Evolutionary conservation across 2,888 invertebrate species (phyloP).

Genomic region (Pogonocherus hispidulus): DNA sequence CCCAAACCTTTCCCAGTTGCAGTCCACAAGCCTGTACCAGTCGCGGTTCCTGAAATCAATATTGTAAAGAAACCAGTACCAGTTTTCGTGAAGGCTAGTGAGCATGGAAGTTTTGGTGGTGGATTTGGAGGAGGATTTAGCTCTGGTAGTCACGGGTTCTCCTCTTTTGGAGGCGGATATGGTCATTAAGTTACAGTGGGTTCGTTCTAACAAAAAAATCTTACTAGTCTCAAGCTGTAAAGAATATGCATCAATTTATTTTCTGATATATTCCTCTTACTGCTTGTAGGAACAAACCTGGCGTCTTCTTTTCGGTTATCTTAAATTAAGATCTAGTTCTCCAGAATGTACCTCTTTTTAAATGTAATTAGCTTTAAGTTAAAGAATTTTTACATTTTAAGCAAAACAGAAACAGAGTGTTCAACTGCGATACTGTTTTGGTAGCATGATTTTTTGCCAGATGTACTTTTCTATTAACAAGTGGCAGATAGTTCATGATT

Average conservation of each 20-base stretch:
- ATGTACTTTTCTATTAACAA: not conserved
- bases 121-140: constrained; percentile 41
- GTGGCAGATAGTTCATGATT: constrained; percentile 1
- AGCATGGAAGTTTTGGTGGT: constrained; percentile 48
- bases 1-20: constrained; percentile 64
- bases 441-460: constrained; percentile 37
- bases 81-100: constrained; percentile 62
- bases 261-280: too few species aligned
- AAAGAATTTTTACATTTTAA: constrained; percentile 29
- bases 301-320: not conserved
- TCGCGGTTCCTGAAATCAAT: constrained; percentile 70
- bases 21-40: constrained; percentile 67
- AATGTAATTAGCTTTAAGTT: constrained; percentile 45
- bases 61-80: constrained; percentile 71
- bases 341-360: constrained; percentile 7
- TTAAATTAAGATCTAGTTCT: too few species aligned
- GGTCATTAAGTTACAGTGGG: constrained; percentile 46
- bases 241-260: too few species aligned
- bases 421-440: constrained; percentile 29
- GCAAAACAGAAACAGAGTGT: constrained; percentile 21
- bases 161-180: constrained; percentile 38
- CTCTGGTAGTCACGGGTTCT: constrained; percentile 35
- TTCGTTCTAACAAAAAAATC: too few species aligned
- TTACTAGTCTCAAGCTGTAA: too few species aligned
- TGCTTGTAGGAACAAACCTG: not conserved